Evolutionary conservation across 1,140 invertebrate species (phyloP).

Genomic region (Bombyx mori): ASM3026992v2 NC_085113.1:13854001-13854500

Average conservation of each 20-base stretch:
- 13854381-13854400: too few relatives aligned
- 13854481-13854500: constrained; percentile 20
- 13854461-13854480: constrained; percentile 1
- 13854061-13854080: not conserved
- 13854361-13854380: too few relatives aligned
- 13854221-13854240: constrained; percentile 22
- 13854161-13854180: not conserved
- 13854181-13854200: constrained; percentile 29
- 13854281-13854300: constrained; percentile 46
- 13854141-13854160: constrained; percentile 44
- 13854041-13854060: constrained; percentile 3
- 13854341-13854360: constrained; percentile 32
- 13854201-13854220: constrained; percentile 52
- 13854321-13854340: constrained; percentile 35
- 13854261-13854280: constrained; percentile 46
- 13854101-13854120: constrained; percentile 20
- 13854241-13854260: constrained; percentile 33
- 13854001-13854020: constrained; percentile 22
- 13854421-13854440: not conserved
- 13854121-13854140: constrained; percentile 10
- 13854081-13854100: constrained; percentile 32
- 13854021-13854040: constrained; percentile 40
- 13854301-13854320: constrained; percentile 43
- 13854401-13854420: not conserved
- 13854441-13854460: not conserved